Evolutionary conservation across 2,797 vertebrate species (phyloP), one percentile per base, ranked within the genome.

Genomic region (Antrozous pallidus): DNA sequence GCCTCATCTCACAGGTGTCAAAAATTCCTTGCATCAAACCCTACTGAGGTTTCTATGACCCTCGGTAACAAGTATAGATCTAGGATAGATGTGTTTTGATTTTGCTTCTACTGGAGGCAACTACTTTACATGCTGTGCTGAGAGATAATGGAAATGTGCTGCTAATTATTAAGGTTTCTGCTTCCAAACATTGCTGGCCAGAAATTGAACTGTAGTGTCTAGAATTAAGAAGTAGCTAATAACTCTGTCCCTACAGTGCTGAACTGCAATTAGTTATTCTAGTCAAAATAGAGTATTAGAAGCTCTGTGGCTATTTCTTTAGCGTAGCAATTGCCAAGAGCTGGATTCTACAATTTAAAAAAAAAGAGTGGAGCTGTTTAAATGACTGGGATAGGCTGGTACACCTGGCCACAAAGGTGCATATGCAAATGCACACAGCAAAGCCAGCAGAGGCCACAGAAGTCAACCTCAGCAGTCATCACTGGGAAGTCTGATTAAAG

Each of bases 191-290:
- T 42, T 82, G 89, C 63, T 79, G 78, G 69, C 82, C 95, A 81
- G 67, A 49, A 85, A 95, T 73, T 95, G 93, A 95, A 94, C 75
- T 56, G 49, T 33, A 69, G 51, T 73, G 36, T 95, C 91, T 94
- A 77, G 80, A 91, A 67, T 73, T 67, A 70, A 91, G 71, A 67
- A 88, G 49, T 91, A 84, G 71, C 67, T 94, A 95, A 93, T 95
- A 95, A 94, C 67, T 94, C 87, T 81, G 77, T 78, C 88, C 73
- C 95, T n/a, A 24, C 40, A 67, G 73, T 70, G 71, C 61, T 91
- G 84, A 77, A 84, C 42, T 94, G 54, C 65, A 95, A 97, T 97
- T 95, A 93, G 74, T 95, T 93, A 95, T 86, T 91, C 71, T 49
- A 94, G 86, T 89, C 73, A 71, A 91, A 92, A 58, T 49, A 74